These are phyloP conservation scores for Grammomys surdaster DNA, from an alignment of 2,113 vertebrate species.

Conservation along the genomic window DNA sequence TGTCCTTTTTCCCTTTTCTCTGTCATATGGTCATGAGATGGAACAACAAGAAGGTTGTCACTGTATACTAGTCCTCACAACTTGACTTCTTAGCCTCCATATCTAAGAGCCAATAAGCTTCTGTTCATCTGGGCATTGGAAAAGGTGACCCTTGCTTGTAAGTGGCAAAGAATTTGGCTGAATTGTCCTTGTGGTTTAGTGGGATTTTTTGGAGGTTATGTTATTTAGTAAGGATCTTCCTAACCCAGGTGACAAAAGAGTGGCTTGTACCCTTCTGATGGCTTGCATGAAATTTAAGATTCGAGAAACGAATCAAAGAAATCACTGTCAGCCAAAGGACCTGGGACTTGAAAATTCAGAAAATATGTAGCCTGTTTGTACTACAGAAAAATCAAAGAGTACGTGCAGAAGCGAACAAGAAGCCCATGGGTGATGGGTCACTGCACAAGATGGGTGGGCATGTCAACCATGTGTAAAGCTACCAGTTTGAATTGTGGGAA, in stretches of 20 bases:
- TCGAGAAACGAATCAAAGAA: neutral
- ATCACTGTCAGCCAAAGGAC: neutral
- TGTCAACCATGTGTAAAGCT: neutral
- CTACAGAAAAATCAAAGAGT: neutral
- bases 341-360: neutral
- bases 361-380: neutral
- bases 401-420: neutral
- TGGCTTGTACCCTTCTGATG: neutral
- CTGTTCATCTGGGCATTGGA: neutral
- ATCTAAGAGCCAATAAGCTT: neutral
- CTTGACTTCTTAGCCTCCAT: neutral
- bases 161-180: neutral
- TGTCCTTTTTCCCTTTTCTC: too few relatives aligned
- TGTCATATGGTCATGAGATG: neutral
- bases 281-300: neutral
- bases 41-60: neutral
- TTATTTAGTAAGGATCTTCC: neutral
- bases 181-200: neutral
- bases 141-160: neutral
- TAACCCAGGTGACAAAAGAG: neutral
- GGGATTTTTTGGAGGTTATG: neutral
- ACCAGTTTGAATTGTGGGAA: neutral
- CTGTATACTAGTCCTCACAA: neutral
- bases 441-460: neutral
- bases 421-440: neutral